Conservation (phyloP, 2,888 invertebrate genomes). For the Scaptomyza polygonia region DNA sequence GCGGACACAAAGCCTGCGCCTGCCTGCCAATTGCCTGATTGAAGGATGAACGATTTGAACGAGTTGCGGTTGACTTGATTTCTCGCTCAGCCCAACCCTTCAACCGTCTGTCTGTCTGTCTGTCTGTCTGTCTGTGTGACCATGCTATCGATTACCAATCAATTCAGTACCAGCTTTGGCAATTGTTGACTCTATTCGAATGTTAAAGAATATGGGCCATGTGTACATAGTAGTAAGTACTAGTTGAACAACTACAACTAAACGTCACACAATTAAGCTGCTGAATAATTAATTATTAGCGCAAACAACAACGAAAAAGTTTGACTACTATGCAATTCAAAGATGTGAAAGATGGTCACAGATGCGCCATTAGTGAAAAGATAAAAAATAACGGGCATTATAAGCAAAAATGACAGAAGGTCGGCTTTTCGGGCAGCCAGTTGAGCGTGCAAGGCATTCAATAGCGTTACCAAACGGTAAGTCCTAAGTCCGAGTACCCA, state of each 20-base stretch:
- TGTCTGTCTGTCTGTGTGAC: constrained; percentile 7
- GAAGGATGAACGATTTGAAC: constrained; percentile 24
- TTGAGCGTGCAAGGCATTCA: constrained; percentile 33
- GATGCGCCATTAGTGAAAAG: constrained; percentile 2
- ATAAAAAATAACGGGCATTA: constrained; percentile 31
- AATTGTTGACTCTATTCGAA: constrained; percentile 71
- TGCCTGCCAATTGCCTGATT: not conserved
- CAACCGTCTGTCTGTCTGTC: too few relatives aligned
- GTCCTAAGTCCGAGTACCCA: constrained; percentile 12
- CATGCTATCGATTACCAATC: constrained; percentile 73
- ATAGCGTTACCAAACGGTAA: constrained; percentile 34
- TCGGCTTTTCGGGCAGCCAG: constrained; percentile 26
- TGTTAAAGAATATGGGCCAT: constrained; percentile 19
- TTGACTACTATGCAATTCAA: not conserved
- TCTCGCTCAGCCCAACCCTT: too few relatives aligned
- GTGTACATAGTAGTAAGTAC: not conserved
- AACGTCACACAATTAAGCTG: not conserved
- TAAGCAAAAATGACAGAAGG: constrained; percentile 35
- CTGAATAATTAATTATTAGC: constrained; percentile 42
- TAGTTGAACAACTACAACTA: not conserved
- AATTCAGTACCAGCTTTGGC: constrained; percentile 56
- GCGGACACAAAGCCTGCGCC: constrained; percentile 21
- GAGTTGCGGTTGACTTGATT: constrained; percentile 30
- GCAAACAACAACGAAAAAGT: constrained; percentile 13
- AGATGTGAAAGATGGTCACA: constrained; percentile 1